A percentile compares a stretch with the other conserved stretches of the same genome.
Evolutionary conservation across 2,113 vertebrate genomes (phyloP).

Genomic region (Brienomyrus longianalis): DNA sequence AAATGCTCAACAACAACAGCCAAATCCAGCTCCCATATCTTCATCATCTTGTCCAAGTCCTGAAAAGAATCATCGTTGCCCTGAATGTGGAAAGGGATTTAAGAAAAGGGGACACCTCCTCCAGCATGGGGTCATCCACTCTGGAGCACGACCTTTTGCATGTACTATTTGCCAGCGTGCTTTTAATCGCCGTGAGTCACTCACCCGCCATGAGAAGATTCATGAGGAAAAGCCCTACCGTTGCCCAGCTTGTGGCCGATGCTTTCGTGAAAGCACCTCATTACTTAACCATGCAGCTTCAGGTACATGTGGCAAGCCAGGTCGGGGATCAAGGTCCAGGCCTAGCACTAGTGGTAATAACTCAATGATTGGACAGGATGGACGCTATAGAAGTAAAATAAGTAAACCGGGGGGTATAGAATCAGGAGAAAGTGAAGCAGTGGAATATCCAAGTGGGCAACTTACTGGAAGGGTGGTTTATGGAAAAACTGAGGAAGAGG

Average conservation of each 20-base stretch:
- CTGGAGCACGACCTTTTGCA: slow-evolving; percentile 79
- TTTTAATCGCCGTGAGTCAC: slow-evolving; percentile 88
- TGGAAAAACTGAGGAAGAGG: slow-evolving; percentile 62
- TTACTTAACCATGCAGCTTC: slow-evolving; percentile 84
- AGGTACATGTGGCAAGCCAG: slow-evolving; percentile 72
- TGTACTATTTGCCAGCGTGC: slow-evolving; percentile 80
- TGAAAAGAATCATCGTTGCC: slow-evolving; percentile 71
- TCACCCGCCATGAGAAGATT: slow-evolving; percentile 89
- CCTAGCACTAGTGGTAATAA: slow-evolving; percentile 28
- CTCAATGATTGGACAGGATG: slow-evolving; percentile 24
- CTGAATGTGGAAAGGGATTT: slow-evolving; percentile 86
- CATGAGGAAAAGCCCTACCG: slow-evolving; percentile 80
- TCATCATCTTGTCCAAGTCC: slow-evolving; percentile 61
- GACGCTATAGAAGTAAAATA: slow-evolving; percentile 29
- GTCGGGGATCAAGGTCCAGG: slow-evolving; percentile 60
- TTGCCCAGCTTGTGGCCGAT: slow-evolving; percentile 80
- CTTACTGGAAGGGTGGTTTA: slow-evolving; percentile 54
- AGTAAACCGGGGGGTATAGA: slow-evolving; percentile 62
- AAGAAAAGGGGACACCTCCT: slow-evolving; percentile 91
- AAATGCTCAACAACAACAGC: slow-evolving; percentile 23
- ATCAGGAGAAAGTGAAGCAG: slow-evolving; percentile 59
- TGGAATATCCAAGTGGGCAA: slow-evolving; percentile 57
- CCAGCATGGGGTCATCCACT: slow-evolving; percentile 90
- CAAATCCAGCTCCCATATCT: slow-evolving; percentile 38
- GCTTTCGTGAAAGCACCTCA: slow-evolving; percentile 81